Evolutionary conservation across 2,797 vertebrate species (phyloP), one percentile per base, ranked within the genome.

Genomic region (Spinus olivaceus): DNA sequence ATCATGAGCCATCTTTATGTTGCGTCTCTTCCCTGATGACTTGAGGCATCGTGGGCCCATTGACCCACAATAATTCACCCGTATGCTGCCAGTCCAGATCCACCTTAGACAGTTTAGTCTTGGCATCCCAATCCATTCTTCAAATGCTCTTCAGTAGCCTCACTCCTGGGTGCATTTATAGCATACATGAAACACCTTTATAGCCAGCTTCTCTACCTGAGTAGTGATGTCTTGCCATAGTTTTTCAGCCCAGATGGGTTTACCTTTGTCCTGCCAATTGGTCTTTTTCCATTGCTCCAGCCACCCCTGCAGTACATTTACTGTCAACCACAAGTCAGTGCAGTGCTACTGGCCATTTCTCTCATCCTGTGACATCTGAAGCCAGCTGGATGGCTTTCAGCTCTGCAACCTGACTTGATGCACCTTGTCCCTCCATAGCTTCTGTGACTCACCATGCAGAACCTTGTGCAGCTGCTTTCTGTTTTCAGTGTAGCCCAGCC

Each of bases 161-260:
- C 0, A 2, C 2, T 50, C 4, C 5, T 21, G 4, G 4, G 24
- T 33, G 0, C 0, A 5, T 41, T 15, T 23, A 8, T 8, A 19
- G 20, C 12, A 41, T 37, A 44, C n/a, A 16, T 0, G 1, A 27
- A 4, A 11, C 24, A 6, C 6, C 49, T 47, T 39, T 25, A 23
- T 19, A 67, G 33, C 12, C 24, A 41, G 2, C 15, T 57, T 53
- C 25, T 53, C 39, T 18, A 6, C 22, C n/a, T 8, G 14, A 14
- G 10, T 8, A 35, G 5, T 2, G 3, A 61, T 27, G 21, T 4
- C 32, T 44, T 4, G 4, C 17, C 27, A 44, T 46, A 51, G 1
- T 14, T 81, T 54, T 27, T 3, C 46, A 70, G 22, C 27, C 9
- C 14, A 51, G n/a, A 6, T 22, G 17, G 6, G n/a, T 35, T 81